phyloP scores from a whole-genome alignment of 1,140 invertebrate genomes.

The Zaprionus gabonicus region DNA sequence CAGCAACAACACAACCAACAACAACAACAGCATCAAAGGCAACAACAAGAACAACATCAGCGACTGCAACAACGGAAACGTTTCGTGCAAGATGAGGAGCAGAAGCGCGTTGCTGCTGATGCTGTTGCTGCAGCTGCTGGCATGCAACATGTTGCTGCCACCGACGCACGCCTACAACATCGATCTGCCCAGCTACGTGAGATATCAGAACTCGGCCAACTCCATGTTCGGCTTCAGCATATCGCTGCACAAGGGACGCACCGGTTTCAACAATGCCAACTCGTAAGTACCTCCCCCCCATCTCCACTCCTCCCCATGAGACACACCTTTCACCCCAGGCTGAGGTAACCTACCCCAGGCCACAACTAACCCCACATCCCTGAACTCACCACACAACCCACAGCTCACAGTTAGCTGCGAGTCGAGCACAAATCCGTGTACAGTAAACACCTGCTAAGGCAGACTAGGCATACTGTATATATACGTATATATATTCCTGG shows the following conservation, averaged over 20 bases:
- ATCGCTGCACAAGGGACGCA: constrained; percentile 70
- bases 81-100: constrained; percentile 25
- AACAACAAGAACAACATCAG: constrained; percentile 3
- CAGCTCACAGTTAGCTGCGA: neutral
- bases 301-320: too few relatives aligned
- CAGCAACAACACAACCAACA: constrained; percentile 13
- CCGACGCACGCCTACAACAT: constrained; percentile 68
- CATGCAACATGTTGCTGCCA: constrained; percentile 19
- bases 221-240: constrained; percentile 84
- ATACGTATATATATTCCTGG: neutral
- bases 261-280: constrained; percentile 54
- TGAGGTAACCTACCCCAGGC: neutral
- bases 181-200: constrained; percentile 79
- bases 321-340: neutral
- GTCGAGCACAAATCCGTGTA: neutral
- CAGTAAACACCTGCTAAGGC: neutral
- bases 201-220: constrained; percentile 67
- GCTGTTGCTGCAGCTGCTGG: constrained; percentile 27
- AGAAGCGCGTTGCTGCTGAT: constrained; percentile 16
- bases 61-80: neutral
- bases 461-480: neutral
- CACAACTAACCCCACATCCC: neutral
- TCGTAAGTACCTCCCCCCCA: constrained; percentile 58
- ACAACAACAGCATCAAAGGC: constrained; percentile 1
- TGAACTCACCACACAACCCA: neutral